phyloP scores from a whole-genome alignment of 2,888 invertebrate species.

The Acleris literana region DNA sequence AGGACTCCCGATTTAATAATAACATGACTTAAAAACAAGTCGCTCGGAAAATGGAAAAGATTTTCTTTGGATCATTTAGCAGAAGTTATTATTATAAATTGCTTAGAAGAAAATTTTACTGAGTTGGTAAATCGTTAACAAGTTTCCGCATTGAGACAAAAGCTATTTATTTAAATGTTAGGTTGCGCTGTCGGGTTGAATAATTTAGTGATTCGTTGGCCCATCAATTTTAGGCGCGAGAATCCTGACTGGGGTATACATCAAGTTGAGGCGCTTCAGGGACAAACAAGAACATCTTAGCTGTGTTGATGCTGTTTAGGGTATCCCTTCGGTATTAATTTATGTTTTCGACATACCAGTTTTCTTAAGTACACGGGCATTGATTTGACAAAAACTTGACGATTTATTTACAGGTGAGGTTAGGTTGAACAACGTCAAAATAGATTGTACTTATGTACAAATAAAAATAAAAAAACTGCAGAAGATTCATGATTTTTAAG shows the following conservation, averaged over 20 bases:
- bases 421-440: too few species aligned
- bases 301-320: constrained; percentile 88
- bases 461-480: too few species aligned
- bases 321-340: constrained; percentile 89
- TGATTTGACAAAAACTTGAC: too few species aligned
- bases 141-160: constrained; percentile 13
- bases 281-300: constrained; percentile 85
- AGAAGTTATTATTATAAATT: constrained; percentile 25
- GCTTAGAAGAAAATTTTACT: constrained; percentile 16
- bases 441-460: too few species aligned
- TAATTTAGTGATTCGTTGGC: constrained; percentile 26
- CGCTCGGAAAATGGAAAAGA: constrained; percentile 29
- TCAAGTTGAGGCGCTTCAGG: constrained; percentile 87
- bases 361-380: constrained; percentile 81
- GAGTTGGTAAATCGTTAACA: constrained; percentile 17
- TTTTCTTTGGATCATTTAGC: constrained; percentile 17
- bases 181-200: constrained; percentile 22
- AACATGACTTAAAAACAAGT: constrained; percentile 27
- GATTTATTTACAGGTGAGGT: too few species aligned
- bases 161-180: constrained; percentile 24
- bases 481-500: too few species aligned
- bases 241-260: constrained; percentile 89
- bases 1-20: constrained; percentile 30
- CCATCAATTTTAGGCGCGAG: constrained; percentile 49
- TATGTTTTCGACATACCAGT: constrained; percentile 90